Percentiles rank a stretch among this genome's conserved stretches.
Evolutionary conservation across 2,113 vertebrate genomes (phyloP).

Genomic region (Dolichotis patagonum): DNA sequence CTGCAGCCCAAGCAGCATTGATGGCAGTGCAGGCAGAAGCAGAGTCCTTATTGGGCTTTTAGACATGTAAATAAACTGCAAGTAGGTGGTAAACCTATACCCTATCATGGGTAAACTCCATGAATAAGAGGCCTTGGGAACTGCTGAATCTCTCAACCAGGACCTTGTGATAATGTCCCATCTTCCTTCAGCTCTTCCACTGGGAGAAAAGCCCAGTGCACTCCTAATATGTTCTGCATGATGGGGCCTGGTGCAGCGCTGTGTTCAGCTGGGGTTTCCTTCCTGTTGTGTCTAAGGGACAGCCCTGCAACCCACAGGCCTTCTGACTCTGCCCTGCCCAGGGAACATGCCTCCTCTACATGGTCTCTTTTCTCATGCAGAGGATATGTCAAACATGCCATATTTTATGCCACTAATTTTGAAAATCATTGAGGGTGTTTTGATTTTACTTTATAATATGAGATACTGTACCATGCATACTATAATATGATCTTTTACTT

Average conservation of each 20-base stretch:
- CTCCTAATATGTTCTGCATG: background rate
- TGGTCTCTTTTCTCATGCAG: background rate
- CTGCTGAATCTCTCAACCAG: background rate
- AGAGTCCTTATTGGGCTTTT: too few species aligned
- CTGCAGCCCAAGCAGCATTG: background rate
- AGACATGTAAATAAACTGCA: rapidly evolving
- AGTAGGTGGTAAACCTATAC: rapidly evolving
- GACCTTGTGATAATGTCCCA: background rate
- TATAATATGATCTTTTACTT: background rate
- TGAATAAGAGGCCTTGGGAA: background rate
- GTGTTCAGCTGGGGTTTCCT: background rate
- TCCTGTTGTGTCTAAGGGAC: background rate
- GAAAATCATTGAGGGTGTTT: background rate
- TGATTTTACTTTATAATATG: background rate
- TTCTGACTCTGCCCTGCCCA: background rate
- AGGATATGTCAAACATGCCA: background rate
- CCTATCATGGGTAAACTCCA: background rate
- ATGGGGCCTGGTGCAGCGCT: background rate
- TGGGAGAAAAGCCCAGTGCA: background rate
- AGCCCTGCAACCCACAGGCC: background rate
- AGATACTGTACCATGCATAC: background rate
- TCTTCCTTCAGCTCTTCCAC: background rate
- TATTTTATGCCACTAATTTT: background rate
- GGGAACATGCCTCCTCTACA: background rate
- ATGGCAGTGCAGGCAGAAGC: rapidly evolving